phyloP scores from a whole-genome alignment of 1,140 invertebrate genomes.

The Drosophila albomicans region DNA sequence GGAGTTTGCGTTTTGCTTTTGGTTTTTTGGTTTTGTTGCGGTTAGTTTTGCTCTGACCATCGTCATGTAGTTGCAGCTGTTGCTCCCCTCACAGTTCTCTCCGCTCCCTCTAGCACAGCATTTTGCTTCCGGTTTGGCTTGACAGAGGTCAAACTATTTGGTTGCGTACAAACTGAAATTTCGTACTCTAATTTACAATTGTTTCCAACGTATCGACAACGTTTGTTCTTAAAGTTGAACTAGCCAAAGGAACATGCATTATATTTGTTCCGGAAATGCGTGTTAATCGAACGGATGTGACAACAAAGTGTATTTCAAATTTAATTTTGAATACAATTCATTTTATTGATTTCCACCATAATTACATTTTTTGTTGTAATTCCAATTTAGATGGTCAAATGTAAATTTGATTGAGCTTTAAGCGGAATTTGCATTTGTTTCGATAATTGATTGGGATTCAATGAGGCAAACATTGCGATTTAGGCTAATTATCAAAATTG shows the following conservation, averaged over 20 bases:
- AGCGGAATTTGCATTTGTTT: constrained; percentile 21
- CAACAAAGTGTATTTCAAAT: constrained; percentile 46
- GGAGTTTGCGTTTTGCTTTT: constrained; percentile 79
- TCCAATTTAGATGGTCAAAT: background rate
- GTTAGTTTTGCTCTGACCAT: constrained; percentile 65
- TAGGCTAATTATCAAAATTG: constrained; percentile 42
- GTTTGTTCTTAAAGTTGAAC: constrained; percentile 31
- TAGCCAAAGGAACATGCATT: constrained; percentile 21
- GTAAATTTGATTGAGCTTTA: constrained; percentile 20
- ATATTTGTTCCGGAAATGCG: constrained; percentile 66
- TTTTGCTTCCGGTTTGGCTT: constrained; percentile 66
- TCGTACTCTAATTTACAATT: constrained; percentile 76
- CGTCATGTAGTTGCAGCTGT: constrained; percentile 64
- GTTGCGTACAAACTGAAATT: constrained; percentile 56
- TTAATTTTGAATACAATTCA: constrained; percentile 33
- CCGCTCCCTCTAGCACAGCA: constrained; percentile 7
- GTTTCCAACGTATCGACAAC: constrained; percentile 25
- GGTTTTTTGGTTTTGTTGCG: constrained; percentile 76
- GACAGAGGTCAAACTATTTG: constrained; percentile 70
- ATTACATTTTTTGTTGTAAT: constrained; percentile 1
- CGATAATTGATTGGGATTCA: constrained; percentile 50
- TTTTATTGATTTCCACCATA: constrained; percentile 18
- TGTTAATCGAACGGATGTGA: constrained; percentile 76
- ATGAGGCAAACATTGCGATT: constrained; percentile 33
- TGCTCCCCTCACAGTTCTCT: background rate